Percentiles rank a stretch among this genome's conserved stretches.
Evolutionary conservation across 1,140 invertebrate genomes (phyloP).

Genomic region (Penaeus indicus): DNA sequence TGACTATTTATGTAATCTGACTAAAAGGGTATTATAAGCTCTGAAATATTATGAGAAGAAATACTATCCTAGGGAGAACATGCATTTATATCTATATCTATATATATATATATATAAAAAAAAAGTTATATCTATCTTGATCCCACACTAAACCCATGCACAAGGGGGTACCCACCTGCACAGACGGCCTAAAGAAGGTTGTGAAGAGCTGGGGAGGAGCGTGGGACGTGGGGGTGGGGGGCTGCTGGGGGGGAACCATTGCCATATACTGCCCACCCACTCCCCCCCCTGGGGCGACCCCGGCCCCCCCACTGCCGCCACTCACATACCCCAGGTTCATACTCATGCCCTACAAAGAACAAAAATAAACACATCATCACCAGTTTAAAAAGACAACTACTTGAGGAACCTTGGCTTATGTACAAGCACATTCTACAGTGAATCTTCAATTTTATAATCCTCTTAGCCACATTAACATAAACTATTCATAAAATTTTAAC

Average conservation of each 20-base stretch:
- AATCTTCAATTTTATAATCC: too few relatives aligned
- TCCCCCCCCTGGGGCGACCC: conserved; percentile 45
- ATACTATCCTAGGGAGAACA: too few relatives aligned
- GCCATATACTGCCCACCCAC: conserved; percentile 60
- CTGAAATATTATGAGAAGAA: too few relatives aligned
- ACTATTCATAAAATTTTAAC: too few relatives aligned
- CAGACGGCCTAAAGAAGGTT: conserved; percentile 63
- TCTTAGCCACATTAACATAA: too few relatives aligned
- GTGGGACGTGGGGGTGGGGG: conserved; percentile 62
- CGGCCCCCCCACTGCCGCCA: conserved; percentile 60
- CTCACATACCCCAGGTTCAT: conserved; percentile 59
- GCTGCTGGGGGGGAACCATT: conserved; percentile 61
- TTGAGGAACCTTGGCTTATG: too few relatives aligned
- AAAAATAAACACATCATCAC: conserved; percentile 60
- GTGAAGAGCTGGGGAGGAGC: conserved; percentile 64
- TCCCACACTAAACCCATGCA: conserved; percentile 46
- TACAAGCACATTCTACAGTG: too few relatives aligned
- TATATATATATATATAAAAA: not conserved
- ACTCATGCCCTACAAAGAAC: conserved; percentile 64
- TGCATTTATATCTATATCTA: too few relatives aligned
- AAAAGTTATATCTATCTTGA: conserved; percentile 20
- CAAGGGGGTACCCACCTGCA: conserved; percentile 52
- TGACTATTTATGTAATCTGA: too few relatives aligned
- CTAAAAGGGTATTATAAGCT: too few relatives aligned
- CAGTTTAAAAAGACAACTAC: conserved; percentile 30